These are phyloP conservation scores for Ctenoplectra terminalis DNA, from an alignment of 1,140 invertebrate species.

Conservation along the genomic window DNA sequence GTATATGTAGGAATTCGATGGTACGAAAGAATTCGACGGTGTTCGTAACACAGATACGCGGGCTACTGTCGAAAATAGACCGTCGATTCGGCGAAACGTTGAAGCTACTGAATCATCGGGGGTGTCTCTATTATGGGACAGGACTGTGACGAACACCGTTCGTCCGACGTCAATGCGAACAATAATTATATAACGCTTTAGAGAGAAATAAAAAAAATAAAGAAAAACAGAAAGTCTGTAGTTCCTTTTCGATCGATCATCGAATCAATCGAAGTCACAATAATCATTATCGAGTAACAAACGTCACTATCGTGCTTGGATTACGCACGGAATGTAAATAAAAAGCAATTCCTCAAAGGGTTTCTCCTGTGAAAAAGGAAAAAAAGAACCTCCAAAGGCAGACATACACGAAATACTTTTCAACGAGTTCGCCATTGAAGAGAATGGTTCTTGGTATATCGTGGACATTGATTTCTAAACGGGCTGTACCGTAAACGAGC, in stretches of 20 bases:
- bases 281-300: background rate
- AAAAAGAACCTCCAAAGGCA: background rate
- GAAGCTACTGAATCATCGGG: too few relatives aligned
- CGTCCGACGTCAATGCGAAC: too few relatives aligned
- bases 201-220: too few relatives aligned
- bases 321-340: background rate
- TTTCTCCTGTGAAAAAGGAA: background rate
- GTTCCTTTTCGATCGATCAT: background rate
- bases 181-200: too few relatives aligned
- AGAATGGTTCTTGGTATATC: constrained; percentile 47
- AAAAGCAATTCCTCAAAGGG: background rate
- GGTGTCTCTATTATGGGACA: too few relatives aligned
- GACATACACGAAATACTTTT: constrained; percentile 29
- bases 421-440: constrained; percentile 18
- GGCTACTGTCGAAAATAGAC: too few relatives aligned
- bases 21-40: too few relatives aligned
- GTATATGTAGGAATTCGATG: too few relatives aligned
- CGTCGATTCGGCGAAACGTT: too few relatives aligned
- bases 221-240: too few relatives aligned
- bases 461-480: constrained; percentile 59
- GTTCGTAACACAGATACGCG: too few relatives aligned
- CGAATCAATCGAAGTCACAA: background rate
- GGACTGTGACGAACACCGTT: too few relatives aligned
- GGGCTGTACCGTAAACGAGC: constrained; percentile 57
- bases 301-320: background rate